Conservation (phyloP, 2,797 vertebrate species). For the Hyperoplus immaculatus region DNA sequence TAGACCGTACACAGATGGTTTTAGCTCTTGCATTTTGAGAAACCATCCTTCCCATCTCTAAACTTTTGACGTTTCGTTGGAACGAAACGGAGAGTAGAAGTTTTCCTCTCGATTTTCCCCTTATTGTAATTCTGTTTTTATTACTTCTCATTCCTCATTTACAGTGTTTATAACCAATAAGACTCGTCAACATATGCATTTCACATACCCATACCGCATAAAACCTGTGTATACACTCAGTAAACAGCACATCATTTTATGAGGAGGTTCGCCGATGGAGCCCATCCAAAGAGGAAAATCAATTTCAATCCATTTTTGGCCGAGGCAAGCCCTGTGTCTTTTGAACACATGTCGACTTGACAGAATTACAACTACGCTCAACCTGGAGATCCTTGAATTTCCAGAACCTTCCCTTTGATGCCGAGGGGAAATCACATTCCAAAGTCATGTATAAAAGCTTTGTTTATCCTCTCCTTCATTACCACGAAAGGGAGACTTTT, state of each 20-base stretch:
- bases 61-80: slow-evolving; percentile 49
- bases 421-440: slow-evolving; percentile 55
- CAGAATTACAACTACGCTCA: slow-evolving; percentile 51
- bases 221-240: slow-evolving; percentile 52
- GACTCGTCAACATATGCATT: slow-evolving; percentile 36
- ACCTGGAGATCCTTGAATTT: slow-evolving; percentile 47
- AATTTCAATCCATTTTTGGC: slow-evolving; percentile 31
- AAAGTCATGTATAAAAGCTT: slow-evolving; percentile 56
- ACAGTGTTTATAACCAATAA: slow-evolving; percentile 50
- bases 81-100: slow-evolving; percentile 27
- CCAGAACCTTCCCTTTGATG: slow-evolving; percentile 56
- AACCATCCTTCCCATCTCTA: slow-evolving; percentile 29
- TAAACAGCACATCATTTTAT: slow-evolving; percentile 43
- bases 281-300: slow-evolving; percentile 21
- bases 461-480: slow-evolving; percentile 70
- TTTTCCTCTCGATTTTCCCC: slow-evolving; percentile 37
- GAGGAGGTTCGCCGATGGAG: slow-evolving; percentile 25
- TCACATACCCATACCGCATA: slow-evolving; percentile 37
- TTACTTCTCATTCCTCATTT: slow-evolving; percentile 38
- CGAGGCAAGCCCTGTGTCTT: slow-evolving; percentile 15
- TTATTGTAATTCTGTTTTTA: slow-evolving; percentile 51
- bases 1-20: slow-evolving; percentile 24
- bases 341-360: slow-evolving; percentile 44
- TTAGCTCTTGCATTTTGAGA: slow-evolving; percentile 23
- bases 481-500: slow-evolving; percentile 49